Evolutionary conservation across 2,888 invertebrate genomes (phyloP).

Genomic region (Aphidius colemani): DNA sequence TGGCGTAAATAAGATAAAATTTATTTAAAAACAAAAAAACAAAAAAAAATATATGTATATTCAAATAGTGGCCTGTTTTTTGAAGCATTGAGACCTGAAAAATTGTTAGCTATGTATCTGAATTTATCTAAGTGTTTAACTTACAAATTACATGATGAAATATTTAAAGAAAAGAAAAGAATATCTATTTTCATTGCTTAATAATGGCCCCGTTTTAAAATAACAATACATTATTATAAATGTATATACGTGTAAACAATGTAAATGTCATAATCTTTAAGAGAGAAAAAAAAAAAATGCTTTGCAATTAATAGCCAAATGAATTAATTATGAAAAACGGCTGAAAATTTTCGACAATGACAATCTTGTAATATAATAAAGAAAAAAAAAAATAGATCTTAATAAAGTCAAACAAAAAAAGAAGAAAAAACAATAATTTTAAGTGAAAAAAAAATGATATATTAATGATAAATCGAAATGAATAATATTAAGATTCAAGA

Average conservation of each 20-base stretch:
- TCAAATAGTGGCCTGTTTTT: too few relatives aligned
- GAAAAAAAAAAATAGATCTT: constrained; percentile 32
- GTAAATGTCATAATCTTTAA: too few relatives aligned
- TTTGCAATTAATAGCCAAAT: too few relatives aligned
- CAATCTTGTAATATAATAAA: constrained; percentile 54
- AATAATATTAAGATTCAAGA: constrained; percentile 43
- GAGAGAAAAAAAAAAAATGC: too few relatives aligned
- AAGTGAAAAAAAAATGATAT: constrained; percentile 29
- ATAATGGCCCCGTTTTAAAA: neutral
- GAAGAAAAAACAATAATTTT: constrained; percentile 20
- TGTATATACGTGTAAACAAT: neutral
- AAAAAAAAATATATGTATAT: too few relatives aligned
- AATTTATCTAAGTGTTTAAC: too few relatives aligned
- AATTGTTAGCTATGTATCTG: too few relatives aligned
- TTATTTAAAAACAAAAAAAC: too few relatives aligned
- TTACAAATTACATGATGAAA: too few relatives aligned
- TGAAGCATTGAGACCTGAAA: too few relatives aligned
- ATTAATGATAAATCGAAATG: constrained; percentile 19
- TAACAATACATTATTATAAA: neutral
- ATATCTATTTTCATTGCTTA: neutral
- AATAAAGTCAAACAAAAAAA: constrained; percentile 10
- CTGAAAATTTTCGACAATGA: constrained; percentile 47
- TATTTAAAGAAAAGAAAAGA: neutral
- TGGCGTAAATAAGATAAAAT: too few relatives aligned
- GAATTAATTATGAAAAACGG: constrained; percentile 3